Base-by-base conservation (phyloP, 1,140 invertebrate species). In the Psix sp. region DNA sequence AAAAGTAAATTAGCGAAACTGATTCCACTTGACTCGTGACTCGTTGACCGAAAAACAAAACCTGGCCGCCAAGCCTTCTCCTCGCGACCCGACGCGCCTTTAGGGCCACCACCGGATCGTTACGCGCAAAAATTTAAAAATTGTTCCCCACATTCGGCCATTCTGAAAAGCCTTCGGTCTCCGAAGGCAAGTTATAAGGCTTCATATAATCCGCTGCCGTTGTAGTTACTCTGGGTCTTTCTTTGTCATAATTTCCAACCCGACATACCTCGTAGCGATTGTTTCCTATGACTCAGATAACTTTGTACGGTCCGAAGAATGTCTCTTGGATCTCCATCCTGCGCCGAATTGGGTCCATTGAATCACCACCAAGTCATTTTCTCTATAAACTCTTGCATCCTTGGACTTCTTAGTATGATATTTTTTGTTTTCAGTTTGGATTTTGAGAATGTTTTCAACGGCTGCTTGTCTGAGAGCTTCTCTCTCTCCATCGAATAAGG, bases 261-360 rank as follows among this genome's bases (percentile, higher is more conserved):
- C 21, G 4, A 1, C 2, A 6, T 0, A 51, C 48, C 13, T 66
- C 49, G 14, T 70, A 82, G 13, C 79, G 43, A 15, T 81, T 71
- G 16, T 76, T 77, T 4, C 70, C 21, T 46, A 67, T 75, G 0
- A 45, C 43, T 26, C 60, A 46, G 4, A 40, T 39, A 10, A 82
- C 62, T 17, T 56, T 18, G 39, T 87, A 87, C 2, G 83, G 82
- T n/a, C 82, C 83, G n/a, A 86, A 39, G 48, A 70, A 87, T 40
- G 84, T 84, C 9, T 48, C 48, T 18, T 76, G 63, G 5, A 86
- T 14, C 45, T 86, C 86, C 11, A 75, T 0, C 80, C 82, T 11
- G 63, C 36, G 0, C 42, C 42, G 13, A 29, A 45, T 13, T 45
- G 42, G 13, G 24, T 45, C 6, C 42, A 5, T n/a, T 45, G n/a